These are phyloP conservation scores for Hyperoplus immaculatus DNA, from an alignment of 2,797 vertebrate genomes.

Conservation along the genomic window DNA sequence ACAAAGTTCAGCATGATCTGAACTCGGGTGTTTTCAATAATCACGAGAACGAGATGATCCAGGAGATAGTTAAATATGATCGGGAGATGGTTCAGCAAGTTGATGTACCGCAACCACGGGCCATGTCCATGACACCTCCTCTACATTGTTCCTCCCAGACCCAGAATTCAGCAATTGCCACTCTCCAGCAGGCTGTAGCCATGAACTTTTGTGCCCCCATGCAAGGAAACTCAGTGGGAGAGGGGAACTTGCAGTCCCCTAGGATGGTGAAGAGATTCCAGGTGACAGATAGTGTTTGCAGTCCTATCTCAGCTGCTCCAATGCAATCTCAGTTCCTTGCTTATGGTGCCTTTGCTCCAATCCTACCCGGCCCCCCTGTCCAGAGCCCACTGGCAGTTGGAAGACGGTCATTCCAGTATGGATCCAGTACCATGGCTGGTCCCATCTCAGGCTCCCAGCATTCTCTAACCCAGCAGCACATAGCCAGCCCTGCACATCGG, in stretches of 20 bases:
- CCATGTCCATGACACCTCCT: slow-evolving; percentile 81
- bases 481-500: slow-evolving; percentile 87
- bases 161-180: slow-evolving; percentile 93
- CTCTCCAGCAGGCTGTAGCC: slow-evolving; percentile 95
- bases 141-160: slow-evolving; percentile 69
- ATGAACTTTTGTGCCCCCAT: slow-evolving; percentile 97
- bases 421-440: slow-evolving; percentile 78
- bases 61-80: slow-evolving; percentile 98
- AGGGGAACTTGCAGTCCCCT: slow-evolving; percentile 89
- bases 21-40: slow-evolving; percentile 98
- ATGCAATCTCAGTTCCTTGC: slow-evolving; percentile 83
- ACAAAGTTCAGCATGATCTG: slow-evolving; percentile 98
- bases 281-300: slow-evolving; percentile 86
- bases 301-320: slow-evolving; percentile 86
- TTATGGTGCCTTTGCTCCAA: slow-evolving; percentile 77
- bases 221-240: slow-evolving; percentile 88
- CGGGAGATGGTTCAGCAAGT: slow-evolving; percentile 98
- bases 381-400: slow-evolving; percentile 85
- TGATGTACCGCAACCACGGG: slow-evolving; percentile 86
- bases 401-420: slow-evolving; percentile 86
- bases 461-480: slow-evolving; percentile 90
- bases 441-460: slow-evolving; percentile 89
- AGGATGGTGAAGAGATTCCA: slow-evolving; percentile 91
- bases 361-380: slow-evolving; percentile 80
- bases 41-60: slow-evolving; percentile 98